Conservation (phyloP, 53 echinoderm and acorn worm genomes). For the Crossaster papposus region DNA sequence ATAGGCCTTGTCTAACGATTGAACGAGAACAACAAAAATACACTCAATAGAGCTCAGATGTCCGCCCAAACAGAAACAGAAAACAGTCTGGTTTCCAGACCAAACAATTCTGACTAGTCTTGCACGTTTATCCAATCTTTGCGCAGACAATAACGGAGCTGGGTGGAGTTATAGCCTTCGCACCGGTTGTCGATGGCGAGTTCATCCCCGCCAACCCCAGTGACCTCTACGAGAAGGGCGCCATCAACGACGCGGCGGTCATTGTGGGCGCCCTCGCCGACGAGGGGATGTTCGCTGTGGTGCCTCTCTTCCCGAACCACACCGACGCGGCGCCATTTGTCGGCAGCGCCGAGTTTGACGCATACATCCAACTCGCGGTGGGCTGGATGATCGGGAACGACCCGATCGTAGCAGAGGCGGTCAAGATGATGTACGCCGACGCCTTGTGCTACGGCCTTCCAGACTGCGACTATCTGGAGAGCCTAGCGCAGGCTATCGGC, state of each 20-base stretch:
- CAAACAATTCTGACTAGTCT: not conserved
- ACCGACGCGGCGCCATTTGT: slow-evolving; percentile 35
- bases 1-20: too few relatives aligned
- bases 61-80: too few relatives aligned
- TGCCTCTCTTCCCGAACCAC: slow-evolving; percentile 24
- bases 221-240: slow-evolving; percentile 35
- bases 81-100: not conserved
- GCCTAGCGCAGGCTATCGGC: slow-evolving; percentile 32
- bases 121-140: not conserved
- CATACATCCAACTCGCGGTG: not conserved
- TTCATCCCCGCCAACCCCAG: slow-evolving; percentile 28
- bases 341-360: slow-evolving; percentile 17
- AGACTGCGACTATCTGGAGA: slow-evolving; percentile 26
- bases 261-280: slow-evolving; percentile 33
- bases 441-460: slow-evolving; percentile 8
- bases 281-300: slow-evolving; percentile 38
- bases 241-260: slow-evolving; percentile 50
- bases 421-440: slow-evolving; percentile 34
- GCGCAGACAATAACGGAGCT: not conserved
- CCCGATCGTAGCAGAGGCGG: slow-evolving; percentile 9
- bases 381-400: not conserved
- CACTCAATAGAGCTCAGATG: too few relatives aligned
- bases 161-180: not conserved
- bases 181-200: slow-evolving; percentile 45
- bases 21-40: too few relatives aligned